A percentile compares a stretch with the other conserved stretches of the same genome.
Evolutionary conservation across 2,888 invertebrate genomes (phyloP).

Genomic region (Meteorus cinctellus): DNA sequence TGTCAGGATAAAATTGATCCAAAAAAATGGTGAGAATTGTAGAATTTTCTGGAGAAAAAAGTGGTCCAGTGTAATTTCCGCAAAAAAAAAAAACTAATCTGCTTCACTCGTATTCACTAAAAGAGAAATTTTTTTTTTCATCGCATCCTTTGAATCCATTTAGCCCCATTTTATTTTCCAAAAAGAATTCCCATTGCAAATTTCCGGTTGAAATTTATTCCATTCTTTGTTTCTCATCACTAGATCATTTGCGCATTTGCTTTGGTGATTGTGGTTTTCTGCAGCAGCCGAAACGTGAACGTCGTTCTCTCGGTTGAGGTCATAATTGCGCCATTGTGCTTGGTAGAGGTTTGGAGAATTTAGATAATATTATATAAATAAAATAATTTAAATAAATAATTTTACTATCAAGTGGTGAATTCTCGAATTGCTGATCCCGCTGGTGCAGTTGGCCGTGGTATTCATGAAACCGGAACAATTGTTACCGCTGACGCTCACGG

Average conservation of each 20-base stretch:
- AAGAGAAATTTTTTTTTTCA: too few relatives aligned
- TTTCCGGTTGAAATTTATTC: background rate
- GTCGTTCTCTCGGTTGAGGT: conserved; percentile 59
- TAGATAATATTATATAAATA: background rate
- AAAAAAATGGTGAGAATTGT: too few relatives aligned
- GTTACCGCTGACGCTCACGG: conserved; percentile 39
- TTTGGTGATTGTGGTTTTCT: conserved; percentile 52
- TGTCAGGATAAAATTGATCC: too few relatives aligned
- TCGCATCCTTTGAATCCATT: background rate
- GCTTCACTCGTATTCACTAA: too few relatives aligned
- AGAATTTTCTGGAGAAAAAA: too few relatives aligned
- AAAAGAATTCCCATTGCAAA: background rate
- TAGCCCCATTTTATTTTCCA: background rate
- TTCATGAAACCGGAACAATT: conserved; percentile 27
- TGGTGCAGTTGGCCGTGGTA: conserved; percentile 50
- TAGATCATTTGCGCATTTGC: conserved; percentile 55
- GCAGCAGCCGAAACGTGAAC: conserved; percentile 57
- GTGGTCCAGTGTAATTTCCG: too few relatives aligned
- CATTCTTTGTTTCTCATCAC: background rate
- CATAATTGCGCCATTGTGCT: conserved; percentile 55
- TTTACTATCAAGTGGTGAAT: conserved; percentile 26
- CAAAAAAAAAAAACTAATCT: too few relatives aligned
- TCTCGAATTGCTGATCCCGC: conserved; percentile 55
- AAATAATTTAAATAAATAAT: background rate
- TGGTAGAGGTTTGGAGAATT: conserved; percentile 43